These are phyloP conservation scores for Trichechus manatus DNA, from an alignment of 2,113 vertebrate genomes.

Conservation along the genomic window DNA sequence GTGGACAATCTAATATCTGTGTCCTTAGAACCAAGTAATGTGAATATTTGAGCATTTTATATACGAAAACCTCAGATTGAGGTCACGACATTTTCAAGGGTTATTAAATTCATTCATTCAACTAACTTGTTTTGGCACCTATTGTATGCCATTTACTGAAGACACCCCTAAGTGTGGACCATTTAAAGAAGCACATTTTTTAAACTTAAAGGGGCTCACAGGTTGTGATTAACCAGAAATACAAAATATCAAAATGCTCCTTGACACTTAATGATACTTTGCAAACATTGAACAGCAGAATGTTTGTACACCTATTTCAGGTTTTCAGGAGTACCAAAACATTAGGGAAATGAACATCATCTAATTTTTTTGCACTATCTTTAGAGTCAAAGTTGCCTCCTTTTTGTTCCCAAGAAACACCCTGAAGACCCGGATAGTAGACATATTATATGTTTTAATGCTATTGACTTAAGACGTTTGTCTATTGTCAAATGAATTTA, in stretches of 20 bases:
- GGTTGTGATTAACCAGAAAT: neutral
- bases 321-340: neutral
- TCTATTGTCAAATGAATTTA: neutral
- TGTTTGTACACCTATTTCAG: accelerated
- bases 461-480: neutral
- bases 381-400: neutral
- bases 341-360: too few species aligned
- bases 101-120: neutral
- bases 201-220: neutral
- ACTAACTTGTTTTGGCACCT: neutral
- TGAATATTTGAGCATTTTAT: neutral
- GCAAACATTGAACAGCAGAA: neutral
- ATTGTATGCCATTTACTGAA: neutral
- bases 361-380: too few species aligned
- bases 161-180: neutral
- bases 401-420: neutral
- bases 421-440: neutral
- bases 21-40: neutral
- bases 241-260: neutral
- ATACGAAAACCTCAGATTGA: neutral
- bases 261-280: too few species aligned
- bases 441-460: neutral
- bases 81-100: neutral
- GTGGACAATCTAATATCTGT: neutral
- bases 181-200: neutral